Evolutionary conservation across 2,888 invertebrate species (phyloP).

Genomic region (Stegana nigrithorax): DNA sequence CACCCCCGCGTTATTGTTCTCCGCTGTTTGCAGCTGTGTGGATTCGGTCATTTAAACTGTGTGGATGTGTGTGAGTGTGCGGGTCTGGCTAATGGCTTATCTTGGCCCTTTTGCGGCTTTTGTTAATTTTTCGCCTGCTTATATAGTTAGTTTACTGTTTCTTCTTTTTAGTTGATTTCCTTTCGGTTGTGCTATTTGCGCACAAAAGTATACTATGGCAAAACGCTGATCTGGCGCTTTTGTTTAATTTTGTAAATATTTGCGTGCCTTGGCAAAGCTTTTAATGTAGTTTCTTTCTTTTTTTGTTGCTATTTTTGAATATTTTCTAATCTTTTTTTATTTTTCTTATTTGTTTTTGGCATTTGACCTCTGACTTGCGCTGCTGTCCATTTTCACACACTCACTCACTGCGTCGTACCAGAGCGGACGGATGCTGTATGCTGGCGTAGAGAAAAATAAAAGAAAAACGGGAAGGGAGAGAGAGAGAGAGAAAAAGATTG

Average conservation of each 20-base stretch:
- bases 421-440: neutral
- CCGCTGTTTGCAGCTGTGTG: slow-evolving; percentile 68
- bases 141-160: no score
- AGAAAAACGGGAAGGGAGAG: slow-evolving; percentile 1
- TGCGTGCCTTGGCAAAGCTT: no score
- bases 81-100: slow-evolving; percentile 31
- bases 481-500: slow-evolving; percentile 9
- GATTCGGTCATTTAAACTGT: slow-evolving; percentile 68
- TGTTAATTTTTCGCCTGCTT: slow-evolving; percentile 40
- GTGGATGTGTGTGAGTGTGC: slow-evolving; percentile 18
- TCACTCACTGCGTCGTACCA: slow-evolving; percentile 39
- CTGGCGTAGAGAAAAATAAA: slow-evolving; percentile 42
- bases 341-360: neutral
- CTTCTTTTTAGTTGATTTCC: slow-evolving; percentile 1
- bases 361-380: slow-evolving; percentile 18
- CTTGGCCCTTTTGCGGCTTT: no score
- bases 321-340: neutral
- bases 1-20: slow-evolving; percentile 69
- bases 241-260: slow-evolving; percentile 44
- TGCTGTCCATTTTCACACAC: slow-evolving; percentile 58
- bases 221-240: slow-evolving; percentile 31
- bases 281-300: slow-evolving; percentile 39
- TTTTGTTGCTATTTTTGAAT: slow-evolving; percentile 7
- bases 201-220: slow-evolving; percentile 2
- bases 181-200: slow-evolving; percentile 9